Conservation (phyloP, 2,888 invertebrate genomes). For the Branchipolynoe longqiensis region DNA sequence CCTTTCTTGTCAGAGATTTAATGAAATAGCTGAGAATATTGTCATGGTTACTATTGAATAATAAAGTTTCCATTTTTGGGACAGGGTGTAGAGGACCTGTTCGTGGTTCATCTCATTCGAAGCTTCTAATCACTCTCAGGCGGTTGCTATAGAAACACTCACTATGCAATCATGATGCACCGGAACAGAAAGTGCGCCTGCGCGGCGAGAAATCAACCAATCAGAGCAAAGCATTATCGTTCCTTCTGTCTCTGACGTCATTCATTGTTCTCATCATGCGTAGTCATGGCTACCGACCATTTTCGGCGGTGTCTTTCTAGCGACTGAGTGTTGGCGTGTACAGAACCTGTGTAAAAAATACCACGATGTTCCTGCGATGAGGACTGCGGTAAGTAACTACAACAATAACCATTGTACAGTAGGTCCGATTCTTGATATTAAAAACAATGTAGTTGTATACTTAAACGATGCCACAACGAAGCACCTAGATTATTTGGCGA, state of each 20-base stretch:
- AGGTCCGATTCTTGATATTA: constrained; percentile 32
- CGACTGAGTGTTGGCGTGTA: constrained; percentile 21
- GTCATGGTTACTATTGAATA: neutral
- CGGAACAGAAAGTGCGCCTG: neutral
- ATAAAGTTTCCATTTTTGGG: constrained; percentile 30
- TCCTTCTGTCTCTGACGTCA: constrained; percentile 33
- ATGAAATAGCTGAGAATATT: neutral
- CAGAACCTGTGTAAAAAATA: constrained; percentile 25
- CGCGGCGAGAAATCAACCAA: constrained; percentile 34
- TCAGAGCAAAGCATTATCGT: constrained; percentile 43
- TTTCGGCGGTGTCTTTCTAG: constrained; percentile 35
- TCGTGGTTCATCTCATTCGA: constrained; percentile 34
- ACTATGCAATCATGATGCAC: constrained; percentile 42
- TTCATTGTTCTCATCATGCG: constrained; percentile 30
- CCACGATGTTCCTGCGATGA: too few relatives aligned
- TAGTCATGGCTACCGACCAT: constrained; percentile 29
- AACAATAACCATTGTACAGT: constrained; percentile 27
- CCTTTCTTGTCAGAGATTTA: neutral
- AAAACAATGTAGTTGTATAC: neutral
- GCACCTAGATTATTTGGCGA: neutral
- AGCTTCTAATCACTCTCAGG: constrained; percentile 40
- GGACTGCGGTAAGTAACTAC: neutral
- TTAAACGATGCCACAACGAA: constrained; percentile 26
- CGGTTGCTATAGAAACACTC: constrained; percentile 22
- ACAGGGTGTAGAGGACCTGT: neutral